Conservation (phyloP, 2,797 vertebrate species). For the Molossus alvarezi region DNA sequence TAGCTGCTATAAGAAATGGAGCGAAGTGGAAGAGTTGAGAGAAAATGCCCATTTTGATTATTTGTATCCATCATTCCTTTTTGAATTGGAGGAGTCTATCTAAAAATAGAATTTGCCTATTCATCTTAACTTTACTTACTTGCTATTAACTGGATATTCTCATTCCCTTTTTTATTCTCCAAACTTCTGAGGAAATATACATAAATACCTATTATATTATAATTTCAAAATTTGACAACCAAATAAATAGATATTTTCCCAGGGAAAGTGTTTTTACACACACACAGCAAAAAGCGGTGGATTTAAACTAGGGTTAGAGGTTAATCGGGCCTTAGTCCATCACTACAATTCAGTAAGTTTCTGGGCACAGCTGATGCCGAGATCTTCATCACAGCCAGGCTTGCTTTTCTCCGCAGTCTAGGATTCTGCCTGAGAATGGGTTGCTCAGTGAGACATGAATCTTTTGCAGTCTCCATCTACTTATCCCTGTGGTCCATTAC, state of each 20-base stretch:
- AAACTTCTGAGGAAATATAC: neutral
- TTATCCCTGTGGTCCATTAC: neutral
- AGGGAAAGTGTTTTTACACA: neutral
- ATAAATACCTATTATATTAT: neutral
- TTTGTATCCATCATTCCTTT: neutral
- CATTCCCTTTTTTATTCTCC: neutral
- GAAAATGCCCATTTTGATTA: neutral
- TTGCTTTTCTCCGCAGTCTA: neutral
- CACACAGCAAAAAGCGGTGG: neutral
- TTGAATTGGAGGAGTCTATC: slow-evolving; percentile 6
- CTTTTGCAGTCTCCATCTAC: neutral
- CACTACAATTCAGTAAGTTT: neutral
- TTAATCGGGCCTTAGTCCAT: neutral
- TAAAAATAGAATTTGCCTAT: slow-evolving; percentile 19
- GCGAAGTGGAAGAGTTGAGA: neutral
- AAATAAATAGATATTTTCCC: neutral
- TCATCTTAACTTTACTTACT: slow-evolving; percentile 1
- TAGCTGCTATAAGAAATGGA: neutral
- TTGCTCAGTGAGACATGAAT: neutral
- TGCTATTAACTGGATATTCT: neutral
- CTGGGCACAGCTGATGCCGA: neutral
- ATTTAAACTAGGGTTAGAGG: neutral
- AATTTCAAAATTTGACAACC: neutral
- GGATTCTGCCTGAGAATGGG: neutral
- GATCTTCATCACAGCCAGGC: neutral